Evolutionary conservation across 2,113 vertebrate species (phyloP), one percentile per base, ranked within the genome.

Genomic region (Aptenodytes forsteri): DNA sequence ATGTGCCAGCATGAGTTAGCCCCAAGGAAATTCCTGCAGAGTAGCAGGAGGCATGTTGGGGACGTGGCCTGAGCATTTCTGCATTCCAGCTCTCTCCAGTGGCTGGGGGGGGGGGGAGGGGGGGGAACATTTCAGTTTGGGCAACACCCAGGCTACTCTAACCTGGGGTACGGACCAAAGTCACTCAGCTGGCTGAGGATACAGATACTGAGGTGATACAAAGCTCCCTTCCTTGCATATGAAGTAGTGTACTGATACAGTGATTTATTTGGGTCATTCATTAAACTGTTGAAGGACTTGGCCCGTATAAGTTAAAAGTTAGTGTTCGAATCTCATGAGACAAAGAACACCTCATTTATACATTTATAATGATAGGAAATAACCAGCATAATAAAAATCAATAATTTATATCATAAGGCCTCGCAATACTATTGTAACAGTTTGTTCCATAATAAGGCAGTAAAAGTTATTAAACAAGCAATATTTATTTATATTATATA

Each of bases 11-110:
- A 34, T 29, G 86, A 87, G 73, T 56, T 90, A 69, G 89, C 96
- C 95, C 89, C 89, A 81, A 91, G 94, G 89, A 89, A 95, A 96
- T 96, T 96, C 96, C 95, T 89, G 78, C 89, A 90, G 93, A 96
- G 90, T 82, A 91, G 83, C 97, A 93, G 61, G 94, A 93, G 84
- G 81, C 89, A 86, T 27, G 36, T 0, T 82, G 78, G 87, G 91
- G 94, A 96, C 30, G 10, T 54, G 89, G 92, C 90, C 87, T 10
- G 46, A 89, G 83, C 73, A 58, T 72, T 95, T 92, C 81, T 93
- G 91, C 89, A 91, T 94, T 94, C 94, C 87, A 91, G 62, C 87
- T 95, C 89, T 94, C 92, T 81, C 78, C 87, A 47, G 78, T 36
- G 72, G 54, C 81, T 86, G n/a, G n/a, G n/a, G n/a, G n/a, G n/a